These are phyloP conservation scores for Sus cebifrons DNA, from an alignment of 2,797 vertebrate species.

Conservation along the genomic window DNA sequence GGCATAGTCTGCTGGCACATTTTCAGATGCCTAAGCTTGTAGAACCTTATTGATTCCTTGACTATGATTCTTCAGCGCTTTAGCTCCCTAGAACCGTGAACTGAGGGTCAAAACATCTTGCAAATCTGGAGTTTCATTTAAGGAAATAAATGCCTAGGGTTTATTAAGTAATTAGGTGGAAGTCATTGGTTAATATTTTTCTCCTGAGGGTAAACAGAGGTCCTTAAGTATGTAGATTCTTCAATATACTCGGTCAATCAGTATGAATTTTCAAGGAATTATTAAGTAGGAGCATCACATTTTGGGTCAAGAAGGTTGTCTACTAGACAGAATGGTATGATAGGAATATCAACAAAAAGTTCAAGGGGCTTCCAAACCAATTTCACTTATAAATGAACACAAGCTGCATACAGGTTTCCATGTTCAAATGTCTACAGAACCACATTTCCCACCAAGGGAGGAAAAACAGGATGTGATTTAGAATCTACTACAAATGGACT, in stretches of 20 bases:
- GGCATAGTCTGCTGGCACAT: neutral
- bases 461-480: neutral
- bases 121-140: neutral
- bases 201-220: neutral
- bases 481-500: neutral
- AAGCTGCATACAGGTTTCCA: neutral
- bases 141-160: slow-evolving; percentile 16
- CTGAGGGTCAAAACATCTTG: slow-evolving; percentile 15
- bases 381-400: slow-evolving; percentile 40
- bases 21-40: neutral
- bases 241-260: neutral
- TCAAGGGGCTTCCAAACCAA: slow-evolving; percentile 22
- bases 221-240: neutral
- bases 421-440: neutral
- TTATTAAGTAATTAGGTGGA: slow-evolving; percentile 55
- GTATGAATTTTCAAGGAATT: slow-evolving; percentile 5
- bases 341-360: slow-evolving; percentile 31
- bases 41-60: neutral
- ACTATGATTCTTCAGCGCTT: neutral
- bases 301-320: neutral
- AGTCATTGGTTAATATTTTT: slow-evolving; percentile 40
- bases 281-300: slow-evolving; percentile 36
- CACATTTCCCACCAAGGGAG: neutral
- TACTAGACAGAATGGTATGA: neutral
- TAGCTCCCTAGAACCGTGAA: neutral